These are phyloP conservation scores for Artemisiospiza belli DNA, from an alignment of 2,113 vertebrate genomes.

Conservation along the genomic window DNA sequence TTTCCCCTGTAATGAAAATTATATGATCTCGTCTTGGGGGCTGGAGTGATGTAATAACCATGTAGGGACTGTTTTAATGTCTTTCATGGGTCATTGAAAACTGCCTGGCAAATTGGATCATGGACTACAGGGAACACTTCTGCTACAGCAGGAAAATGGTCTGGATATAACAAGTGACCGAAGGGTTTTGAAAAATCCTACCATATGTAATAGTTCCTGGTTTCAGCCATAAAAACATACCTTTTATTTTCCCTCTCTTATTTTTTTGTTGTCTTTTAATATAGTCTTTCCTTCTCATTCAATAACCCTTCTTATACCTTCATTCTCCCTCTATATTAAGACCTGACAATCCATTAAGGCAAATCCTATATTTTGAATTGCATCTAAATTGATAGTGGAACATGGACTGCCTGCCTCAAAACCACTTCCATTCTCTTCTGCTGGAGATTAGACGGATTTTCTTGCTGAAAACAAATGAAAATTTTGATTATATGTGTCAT, in stretches of 20 bases:
- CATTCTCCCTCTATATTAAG: constrained; percentile 9
- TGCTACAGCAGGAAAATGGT: background rate
- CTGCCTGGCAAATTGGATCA: background rate
- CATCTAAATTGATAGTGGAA: constrained; percentile 13
- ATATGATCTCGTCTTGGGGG: background rate
- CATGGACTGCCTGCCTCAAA: constrained; percentile 8
- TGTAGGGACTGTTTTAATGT: background rate
- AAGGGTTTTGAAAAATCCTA: constrained; percentile 3
- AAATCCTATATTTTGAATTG: constrained; percentile 40
- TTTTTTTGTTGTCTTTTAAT: constrained; percentile 21
- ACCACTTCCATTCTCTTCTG: constrained; percentile 13
- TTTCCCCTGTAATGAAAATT: background rate
- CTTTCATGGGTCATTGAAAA: constrained; percentile 23
- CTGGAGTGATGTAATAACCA: constrained; percentile 1
- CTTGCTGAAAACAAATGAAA: constrained; percentile 40
- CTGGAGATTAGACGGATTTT: constrained; percentile 26
- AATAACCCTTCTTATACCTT: constrained; percentile 5
- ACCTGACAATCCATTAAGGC: constrained; percentile 28
- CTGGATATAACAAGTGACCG: background rate
- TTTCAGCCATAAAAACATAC: background rate
- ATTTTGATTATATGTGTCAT: constrained; percentile 49
- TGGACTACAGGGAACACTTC: background rate
- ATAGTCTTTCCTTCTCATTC: background rate
- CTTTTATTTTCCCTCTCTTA: background rate
- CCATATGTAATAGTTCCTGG: background rate